A percentile compares a stretch with the other conserved stretches of the same genome.
Evolutionary conservation across 2,888 invertebrate genomes (phyloP).

Genomic region (Tetranychus truncatus): DNA sequence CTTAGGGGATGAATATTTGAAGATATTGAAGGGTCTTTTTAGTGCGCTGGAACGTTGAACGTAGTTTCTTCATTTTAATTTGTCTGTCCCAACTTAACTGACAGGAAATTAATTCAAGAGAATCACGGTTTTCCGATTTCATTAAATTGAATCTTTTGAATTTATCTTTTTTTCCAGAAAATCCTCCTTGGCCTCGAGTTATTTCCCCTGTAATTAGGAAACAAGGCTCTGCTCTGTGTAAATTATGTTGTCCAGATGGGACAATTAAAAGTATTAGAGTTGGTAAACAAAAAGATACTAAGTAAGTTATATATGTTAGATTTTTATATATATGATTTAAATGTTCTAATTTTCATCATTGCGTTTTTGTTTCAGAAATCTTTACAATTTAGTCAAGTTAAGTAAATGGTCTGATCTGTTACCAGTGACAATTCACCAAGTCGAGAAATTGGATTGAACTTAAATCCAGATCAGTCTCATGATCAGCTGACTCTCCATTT

Average conservation of each 20-base stretch:
- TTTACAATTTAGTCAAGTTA: constrained; percentile 52
- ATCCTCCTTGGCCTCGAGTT: constrained; percentile 52
- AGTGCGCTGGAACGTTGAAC: no score
- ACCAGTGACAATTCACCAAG: constrained; percentile 39
- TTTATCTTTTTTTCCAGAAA: not conserved
- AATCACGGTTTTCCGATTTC: not conserved
- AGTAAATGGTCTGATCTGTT: constrained; percentile 62
- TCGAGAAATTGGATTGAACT: constrained; percentile 2
- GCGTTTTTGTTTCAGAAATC: constrained; percentile 36
- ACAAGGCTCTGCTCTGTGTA: constrained; percentile 54
- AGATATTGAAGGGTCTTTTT: no score
- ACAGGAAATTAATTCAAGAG: not conserved
- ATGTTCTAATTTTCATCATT: constrained; percentile 15
- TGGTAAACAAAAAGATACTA: constrained; percentile 53
- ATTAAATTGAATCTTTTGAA: not conserved
- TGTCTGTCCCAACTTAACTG: not conserved
- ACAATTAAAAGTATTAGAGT: constrained; percentile 56
- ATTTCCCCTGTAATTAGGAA: constrained; percentile 50
- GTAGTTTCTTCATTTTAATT: no score
- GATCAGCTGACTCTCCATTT: not conserved
- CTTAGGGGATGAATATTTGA: no score
- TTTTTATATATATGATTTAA: not conserved
- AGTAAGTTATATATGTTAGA: constrained; percentile 36
- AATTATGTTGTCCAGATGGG: constrained; percentile 54
- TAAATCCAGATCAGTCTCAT: not conserved